phyloP scores from a whole-genome alignment of 1,140 invertebrate species.

The Brachionus sp. region DNA sequence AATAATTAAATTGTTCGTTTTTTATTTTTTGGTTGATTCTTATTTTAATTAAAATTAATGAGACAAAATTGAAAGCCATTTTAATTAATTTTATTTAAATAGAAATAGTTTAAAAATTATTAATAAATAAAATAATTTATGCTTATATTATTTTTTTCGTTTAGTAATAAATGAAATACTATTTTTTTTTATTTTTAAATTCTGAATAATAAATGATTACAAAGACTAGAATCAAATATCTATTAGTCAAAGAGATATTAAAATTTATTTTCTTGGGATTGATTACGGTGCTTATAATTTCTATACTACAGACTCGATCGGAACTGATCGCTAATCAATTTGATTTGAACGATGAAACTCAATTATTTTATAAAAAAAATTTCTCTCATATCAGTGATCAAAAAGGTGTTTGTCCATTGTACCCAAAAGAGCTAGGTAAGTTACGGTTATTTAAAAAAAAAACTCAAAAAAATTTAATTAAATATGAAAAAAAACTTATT shows the following conservation, averaged over 20 bases:
- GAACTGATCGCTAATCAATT: conserved; percentile 16
- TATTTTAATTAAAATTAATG: neutral
- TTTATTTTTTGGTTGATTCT: neutral
- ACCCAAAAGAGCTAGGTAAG: conserved; percentile 16
- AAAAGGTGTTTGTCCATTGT: neutral
- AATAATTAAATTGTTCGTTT: neutral
- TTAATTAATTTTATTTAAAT: neutral
- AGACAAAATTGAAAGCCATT: neutral
- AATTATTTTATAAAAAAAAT: neutral
- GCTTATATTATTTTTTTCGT: neutral
- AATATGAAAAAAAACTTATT: neutral
- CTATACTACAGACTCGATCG: neutral
- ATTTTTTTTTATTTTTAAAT: neutral
- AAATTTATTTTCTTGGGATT: neutral
- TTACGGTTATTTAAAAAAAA: neutral
- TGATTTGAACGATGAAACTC: conserved; percentile 1
- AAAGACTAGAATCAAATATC: neutral
- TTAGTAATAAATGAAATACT: neutral
- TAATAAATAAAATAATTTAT: conserved; percentile 1
- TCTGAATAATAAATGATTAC: neutral
- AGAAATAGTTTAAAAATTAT: neutral
- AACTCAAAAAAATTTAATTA: neutral
- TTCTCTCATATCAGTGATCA: neutral
- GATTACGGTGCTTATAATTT: neutral
- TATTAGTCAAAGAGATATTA: neutral